phyloP scores from a whole-genome alignment of 2,797 vertebrate genomes.

The Gadopsis marmoratus region DNA sequence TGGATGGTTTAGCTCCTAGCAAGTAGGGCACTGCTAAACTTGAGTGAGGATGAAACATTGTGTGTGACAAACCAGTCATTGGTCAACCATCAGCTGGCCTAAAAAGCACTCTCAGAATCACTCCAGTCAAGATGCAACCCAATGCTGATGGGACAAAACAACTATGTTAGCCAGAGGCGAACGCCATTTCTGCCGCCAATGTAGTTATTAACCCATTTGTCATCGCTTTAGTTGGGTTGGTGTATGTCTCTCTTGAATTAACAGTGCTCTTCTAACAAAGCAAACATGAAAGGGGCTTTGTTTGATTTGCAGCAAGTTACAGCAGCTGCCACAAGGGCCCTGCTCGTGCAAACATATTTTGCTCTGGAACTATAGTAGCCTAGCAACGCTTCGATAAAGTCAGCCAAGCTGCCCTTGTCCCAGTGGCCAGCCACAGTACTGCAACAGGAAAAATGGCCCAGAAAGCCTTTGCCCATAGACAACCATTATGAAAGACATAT shows the following conservation, averaged over 20 bases:
- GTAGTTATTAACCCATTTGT: constrained; percentile 58
- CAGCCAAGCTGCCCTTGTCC: not conserved
- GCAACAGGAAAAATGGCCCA: not conserved
- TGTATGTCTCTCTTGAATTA: constrained; percentile 17
- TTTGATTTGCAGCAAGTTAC: not conserved
- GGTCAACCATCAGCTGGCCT: constrained; percentile 41
- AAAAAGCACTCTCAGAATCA: constrained; percentile 31
- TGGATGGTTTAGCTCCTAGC: constrained; percentile 33
- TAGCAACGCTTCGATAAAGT: not conserved
- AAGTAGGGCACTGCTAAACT: constrained; percentile 26
- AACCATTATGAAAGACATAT: not conserved
- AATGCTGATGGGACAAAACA: constrained; percentile 36
- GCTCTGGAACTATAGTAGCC: no score
- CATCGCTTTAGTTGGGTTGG: constrained; percentile 19
- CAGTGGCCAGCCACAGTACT: no score
- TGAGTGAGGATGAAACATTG: constrained; percentile 40
- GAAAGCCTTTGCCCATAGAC: not conserved
- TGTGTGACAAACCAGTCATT: constrained; percentile 33
- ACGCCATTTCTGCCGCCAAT: constrained; percentile 4
- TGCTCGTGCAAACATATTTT: not conserved
- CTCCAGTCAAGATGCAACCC: constrained; percentile 7
- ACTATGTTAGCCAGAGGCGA: constrained; percentile 22
- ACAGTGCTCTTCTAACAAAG: constrained; percentile 5
- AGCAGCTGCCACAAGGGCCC: not conserved
- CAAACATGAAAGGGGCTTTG: constrained; percentile 21